These are phyloP conservation scores for Tinamus major DNA, from an alignment of 2,797 vertebrate species.

Conservation along the genomic window DNA sequence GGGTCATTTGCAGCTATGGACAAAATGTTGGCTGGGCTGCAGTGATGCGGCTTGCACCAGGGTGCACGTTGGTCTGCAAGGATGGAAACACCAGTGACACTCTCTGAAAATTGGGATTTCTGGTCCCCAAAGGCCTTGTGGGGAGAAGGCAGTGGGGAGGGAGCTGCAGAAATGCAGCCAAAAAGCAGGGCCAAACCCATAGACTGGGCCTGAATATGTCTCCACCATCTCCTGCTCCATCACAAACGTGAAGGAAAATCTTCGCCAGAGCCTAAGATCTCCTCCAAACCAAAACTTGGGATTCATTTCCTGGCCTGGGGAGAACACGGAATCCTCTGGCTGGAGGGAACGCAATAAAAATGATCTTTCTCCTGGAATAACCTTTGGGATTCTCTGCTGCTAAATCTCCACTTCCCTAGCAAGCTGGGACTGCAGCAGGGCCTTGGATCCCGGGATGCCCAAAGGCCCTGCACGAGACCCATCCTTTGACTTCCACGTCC, in stretches of 20 bases:
- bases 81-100: fast-evolving
- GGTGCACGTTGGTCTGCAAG: not conserved
- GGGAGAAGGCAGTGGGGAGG: not conserved
- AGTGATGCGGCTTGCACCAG: fast-evolving
- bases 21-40: fast-evolving
- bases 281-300: not conserved
- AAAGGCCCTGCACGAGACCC: no score
- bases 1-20: not conserved
- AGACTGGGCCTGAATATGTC: no score
- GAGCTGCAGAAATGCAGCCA: not conserved
- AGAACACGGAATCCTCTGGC: not conserved
- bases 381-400: not conserved
- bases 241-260: not conserved
- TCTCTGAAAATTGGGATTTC: fast-evolving
- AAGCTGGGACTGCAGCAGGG: no score
- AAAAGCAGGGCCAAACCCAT: fast-evolving
- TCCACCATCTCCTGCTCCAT: fast-evolving
- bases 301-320: not conserved
- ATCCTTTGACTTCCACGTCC: no score
- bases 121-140: fast-evolving
- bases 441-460: no score
- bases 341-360: not conserved
- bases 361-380: not conserved
- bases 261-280: not conserved
- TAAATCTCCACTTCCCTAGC: no score